Evolutionary conservation across 2,797 vertebrate species (phyloP).

Genomic region (Chelonia mydas): DNA sequence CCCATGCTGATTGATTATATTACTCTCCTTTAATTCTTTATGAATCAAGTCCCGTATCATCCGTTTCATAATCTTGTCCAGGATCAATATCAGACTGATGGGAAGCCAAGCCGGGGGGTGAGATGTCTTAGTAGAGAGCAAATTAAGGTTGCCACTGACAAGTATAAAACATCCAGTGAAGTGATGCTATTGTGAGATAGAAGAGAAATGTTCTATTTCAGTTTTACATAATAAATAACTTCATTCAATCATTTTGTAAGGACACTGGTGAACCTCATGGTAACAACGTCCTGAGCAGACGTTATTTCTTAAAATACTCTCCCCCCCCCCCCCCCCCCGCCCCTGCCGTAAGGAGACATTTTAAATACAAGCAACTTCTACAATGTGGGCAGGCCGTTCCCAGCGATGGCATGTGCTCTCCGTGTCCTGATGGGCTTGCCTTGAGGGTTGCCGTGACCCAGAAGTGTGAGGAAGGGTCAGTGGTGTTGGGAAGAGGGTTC

Average conservation of each 20-base stretch:
- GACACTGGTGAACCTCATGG: neutral
- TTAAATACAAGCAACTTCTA: neutral
- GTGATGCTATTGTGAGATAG: accelerated
- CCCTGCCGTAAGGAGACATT: neutral
- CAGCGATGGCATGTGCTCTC: neutral
- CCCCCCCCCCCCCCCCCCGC: too few relatives aligned
- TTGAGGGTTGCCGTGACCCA: neutral
- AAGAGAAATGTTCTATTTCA: neutral
- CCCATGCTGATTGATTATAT: too few relatives aligned
- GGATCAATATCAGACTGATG: too few relatives aligned
- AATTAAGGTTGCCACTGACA: neutral
- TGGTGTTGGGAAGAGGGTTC: neutral
- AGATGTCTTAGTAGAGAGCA: neutral
- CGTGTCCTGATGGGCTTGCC: accelerated
- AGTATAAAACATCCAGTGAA: neutral
- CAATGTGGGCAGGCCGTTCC: neutral
- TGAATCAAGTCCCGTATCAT: too few relatives aligned
- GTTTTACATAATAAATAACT: neutral
- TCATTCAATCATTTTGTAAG: neutral
- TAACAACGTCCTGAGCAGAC: accelerated
- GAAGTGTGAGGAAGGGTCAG: neutral
- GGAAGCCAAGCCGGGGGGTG: neutral
- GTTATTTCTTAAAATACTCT: neutral
- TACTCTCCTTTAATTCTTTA: too few relatives aligned
- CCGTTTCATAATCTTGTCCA: too few relatives aligned